Conservation (phyloP, 2,113 vertebrate genomes). For the Tautogolabrus adspersus region DNA sequence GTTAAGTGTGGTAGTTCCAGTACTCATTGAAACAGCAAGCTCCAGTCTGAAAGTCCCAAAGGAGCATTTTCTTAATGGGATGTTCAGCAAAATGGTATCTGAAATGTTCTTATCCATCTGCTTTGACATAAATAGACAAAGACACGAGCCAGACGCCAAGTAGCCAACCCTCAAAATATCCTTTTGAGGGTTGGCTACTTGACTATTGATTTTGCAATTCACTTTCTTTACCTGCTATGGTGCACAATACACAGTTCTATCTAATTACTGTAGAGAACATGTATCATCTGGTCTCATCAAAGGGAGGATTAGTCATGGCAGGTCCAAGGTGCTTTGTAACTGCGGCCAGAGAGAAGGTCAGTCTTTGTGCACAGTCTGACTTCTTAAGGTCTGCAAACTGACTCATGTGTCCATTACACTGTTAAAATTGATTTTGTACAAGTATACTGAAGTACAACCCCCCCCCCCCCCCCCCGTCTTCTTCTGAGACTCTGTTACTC, state of each 20-base stretch:
- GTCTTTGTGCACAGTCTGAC: slow-evolving; percentile 55
- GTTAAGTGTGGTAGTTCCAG: neutral
- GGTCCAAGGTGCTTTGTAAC: slow-evolving; percentile 58
- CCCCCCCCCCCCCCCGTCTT: neutral
- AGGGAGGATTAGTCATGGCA: slow-evolving; percentile 61
- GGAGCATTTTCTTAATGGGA: slow-evolving; percentile 2
- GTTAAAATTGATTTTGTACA: slow-evolving; percentile 79
- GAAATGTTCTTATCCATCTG: slow-evolving; percentile 11
- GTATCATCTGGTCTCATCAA: slow-evolving; percentile 50
- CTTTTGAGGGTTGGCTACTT: too few relatives aligned
- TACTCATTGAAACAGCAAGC: neutral
- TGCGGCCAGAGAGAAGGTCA: slow-evolving; percentile 69
- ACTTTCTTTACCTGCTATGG: slow-evolving; percentile 55
- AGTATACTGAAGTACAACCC: slow-evolving; percentile 46
- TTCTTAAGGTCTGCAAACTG: slow-evolving; percentile 66
- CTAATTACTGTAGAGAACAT: slow-evolving; percentile 61
- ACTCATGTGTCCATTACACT: slow-evolving; percentile 69
- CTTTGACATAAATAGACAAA: slow-evolving; percentile 27
- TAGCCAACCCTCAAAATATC: slow-evolving; percentile 45
- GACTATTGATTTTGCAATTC: slow-evolving; percentile 71
- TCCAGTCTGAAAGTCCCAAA: neutral
- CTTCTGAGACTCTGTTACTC: slow-evolving; percentile 38
- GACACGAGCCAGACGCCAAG: slow-evolving; percentile 22
- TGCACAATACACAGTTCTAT: slow-evolving; percentile 49
- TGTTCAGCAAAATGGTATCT: slow-evolving; percentile 11